phyloP scores from a whole-genome alignment of 2,113 vertebrate species.

The Haplochromis vanheusdeni region DNA sequence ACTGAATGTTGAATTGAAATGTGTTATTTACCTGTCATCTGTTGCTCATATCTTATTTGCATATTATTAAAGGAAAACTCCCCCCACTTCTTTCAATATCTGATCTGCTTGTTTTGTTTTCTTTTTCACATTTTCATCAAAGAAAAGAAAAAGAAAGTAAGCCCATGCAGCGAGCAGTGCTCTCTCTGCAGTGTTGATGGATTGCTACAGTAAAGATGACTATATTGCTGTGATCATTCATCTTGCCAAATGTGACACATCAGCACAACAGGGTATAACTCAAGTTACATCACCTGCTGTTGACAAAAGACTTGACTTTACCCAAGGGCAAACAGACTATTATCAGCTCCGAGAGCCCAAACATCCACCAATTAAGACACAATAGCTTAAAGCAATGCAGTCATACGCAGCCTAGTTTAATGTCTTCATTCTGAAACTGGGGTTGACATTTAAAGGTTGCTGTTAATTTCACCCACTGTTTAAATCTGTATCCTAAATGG shows the following conservation, averaged over 20 bases:
- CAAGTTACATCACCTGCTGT: slow-evolving; percentile 33
- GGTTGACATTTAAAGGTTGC: not conserved
- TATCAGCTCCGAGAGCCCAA: not conserved
- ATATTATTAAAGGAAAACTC: not conserved
- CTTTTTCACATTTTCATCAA: not conserved
- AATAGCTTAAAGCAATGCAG: not conserved
- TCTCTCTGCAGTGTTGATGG: slow-evolving; percentile 40
- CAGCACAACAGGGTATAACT: slow-evolving; percentile 60
- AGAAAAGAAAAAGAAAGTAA: not conserved
- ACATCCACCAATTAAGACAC: slow-evolving; percentile 11
- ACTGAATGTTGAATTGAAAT: not conserved
- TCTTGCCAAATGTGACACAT: slow-evolving; percentile 63
- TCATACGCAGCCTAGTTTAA: not conserved
- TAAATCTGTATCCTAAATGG: not conserved
- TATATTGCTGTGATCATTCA: slow-evolving; percentile 66
- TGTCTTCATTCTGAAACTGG: not conserved
- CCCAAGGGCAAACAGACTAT: slow-evolving; percentile 28
- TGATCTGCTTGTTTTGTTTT: not conserved
- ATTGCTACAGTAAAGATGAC: slow-evolving; percentile 60
- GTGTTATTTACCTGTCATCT: not conserved
- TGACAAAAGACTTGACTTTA: slow-evolving; percentile 31
- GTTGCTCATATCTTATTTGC: not conserved
- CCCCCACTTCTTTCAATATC: not conserved
- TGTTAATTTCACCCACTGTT: not conserved
- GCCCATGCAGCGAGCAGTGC: not conserved